These are phyloP conservation scores for Acanthisitta chloris DNA, from an alignment of 2,113 vertebrate species.

Conservation along the genomic window DNA sequence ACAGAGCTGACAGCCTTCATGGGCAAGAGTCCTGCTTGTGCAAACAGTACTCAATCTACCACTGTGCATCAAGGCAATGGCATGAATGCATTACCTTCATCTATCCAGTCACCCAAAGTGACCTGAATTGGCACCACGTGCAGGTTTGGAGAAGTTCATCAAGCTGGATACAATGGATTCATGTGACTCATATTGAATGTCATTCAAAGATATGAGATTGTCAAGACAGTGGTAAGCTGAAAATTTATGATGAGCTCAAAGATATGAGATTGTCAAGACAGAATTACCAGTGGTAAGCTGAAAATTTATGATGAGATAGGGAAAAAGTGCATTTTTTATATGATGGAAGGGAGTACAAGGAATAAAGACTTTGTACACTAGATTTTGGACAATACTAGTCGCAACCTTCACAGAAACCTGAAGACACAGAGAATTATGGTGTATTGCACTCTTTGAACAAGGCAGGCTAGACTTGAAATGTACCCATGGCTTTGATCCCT, in stretches of 20 bases:
- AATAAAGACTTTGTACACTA: neutral
- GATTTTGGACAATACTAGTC: neutral
- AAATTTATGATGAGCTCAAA: neutral
- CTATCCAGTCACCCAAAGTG: neutral
- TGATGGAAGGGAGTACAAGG: accelerated
- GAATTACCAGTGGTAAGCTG: neutral
- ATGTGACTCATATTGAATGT: neutral
- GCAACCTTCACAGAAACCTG: accelerated
- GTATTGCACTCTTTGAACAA: neutral
- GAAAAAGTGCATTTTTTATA: neutral
- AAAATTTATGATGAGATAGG: neutral
- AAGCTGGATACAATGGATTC: neutral
- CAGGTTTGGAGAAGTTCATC: neutral
- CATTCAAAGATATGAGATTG: neutral
- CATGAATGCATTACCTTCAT: neutral
- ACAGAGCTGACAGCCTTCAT: neutral
- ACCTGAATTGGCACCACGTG: neutral
- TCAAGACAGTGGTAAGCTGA: neutral
- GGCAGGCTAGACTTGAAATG: neutral
- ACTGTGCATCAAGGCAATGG: neutral
- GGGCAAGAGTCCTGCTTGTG: neutral
- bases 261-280: neutral
- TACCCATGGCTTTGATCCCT: neutral
- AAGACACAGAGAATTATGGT: neutral
- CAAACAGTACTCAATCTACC: accelerated